These are phyloP conservation scores for Seriola aureovittata DNA, from an alignment of 2,113 vertebrate genomes.

Conservation along the genomic window DNA sequence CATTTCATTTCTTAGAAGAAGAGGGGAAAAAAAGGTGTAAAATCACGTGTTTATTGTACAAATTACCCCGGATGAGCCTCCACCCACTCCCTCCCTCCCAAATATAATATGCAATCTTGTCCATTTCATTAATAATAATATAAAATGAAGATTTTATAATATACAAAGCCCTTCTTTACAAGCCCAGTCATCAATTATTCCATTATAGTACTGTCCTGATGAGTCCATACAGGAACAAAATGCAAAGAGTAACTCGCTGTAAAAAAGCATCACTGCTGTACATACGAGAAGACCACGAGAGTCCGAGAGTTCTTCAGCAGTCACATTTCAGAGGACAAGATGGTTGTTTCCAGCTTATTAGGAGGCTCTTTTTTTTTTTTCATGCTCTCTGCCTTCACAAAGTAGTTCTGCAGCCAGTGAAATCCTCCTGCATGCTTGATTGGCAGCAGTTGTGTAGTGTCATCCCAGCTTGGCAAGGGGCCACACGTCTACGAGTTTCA, in stretches of 20 bases:
- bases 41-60: conserved; percentile 86
- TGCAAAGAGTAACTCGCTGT: conserved; percentile 36
- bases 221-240: conserved; percentile 44
- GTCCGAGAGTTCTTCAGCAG: conserved; percentile 19
- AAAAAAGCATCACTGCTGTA: conserved; percentile 33
- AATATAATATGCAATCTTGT: conserved; percentile 41
- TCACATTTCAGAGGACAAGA: conserved; percentile 37
- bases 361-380: conserved; percentile 6
- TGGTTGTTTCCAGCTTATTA: conserved; percentile 4
- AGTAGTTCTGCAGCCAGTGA: not conserved
- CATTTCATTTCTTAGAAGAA: not conserved
- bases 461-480: conserved; percentile 8
- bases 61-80: conserved; percentile 78
- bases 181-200: conserved; percentile 40
- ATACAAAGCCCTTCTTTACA: conserved; percentile 89
- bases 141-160: conserved; percentile 83
- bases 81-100: conserved; percentile 66
- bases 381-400: not conserved
- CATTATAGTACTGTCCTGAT: conserved; percentile 32
- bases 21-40: not conserved
- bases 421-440: not conserved
- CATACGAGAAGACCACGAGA: not conserved
- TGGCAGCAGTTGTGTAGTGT: not conserved
- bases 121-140: conserved; percentile 47
- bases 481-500: conserved; percentile 19